Base-by-base conservation (phyloP, 1,140 invertebrate species). In the Drosophila truncata region DNA sequence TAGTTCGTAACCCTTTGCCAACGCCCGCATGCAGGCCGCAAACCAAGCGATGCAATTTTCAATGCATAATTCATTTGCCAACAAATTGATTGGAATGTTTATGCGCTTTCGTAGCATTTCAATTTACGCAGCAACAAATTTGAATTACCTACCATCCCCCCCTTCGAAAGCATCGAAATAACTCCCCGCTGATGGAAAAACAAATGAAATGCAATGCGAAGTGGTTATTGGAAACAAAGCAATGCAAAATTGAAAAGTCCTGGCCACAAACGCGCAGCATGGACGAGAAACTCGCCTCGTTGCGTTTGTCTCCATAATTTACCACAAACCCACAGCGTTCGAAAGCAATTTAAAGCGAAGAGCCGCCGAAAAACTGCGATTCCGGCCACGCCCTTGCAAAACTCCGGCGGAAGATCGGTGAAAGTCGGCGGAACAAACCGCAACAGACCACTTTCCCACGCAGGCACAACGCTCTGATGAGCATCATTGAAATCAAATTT, bases 41-140 rank as follows among this genome's bases (percentile, higher is more conserved):
- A 67, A 67, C 57, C 49, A 46, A 71, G 65, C 49, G 64, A 72
- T 77, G 61, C 63, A 80, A 72, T 72, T 71, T 71, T 35, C 72
- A 77, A 80, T 84, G 70, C 82, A 84, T 84, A 84, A 85, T 81
- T 85, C 78, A 81, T 81, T 85, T 78, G 66, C 44, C 66, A 78
- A 74, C 78, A 78, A 85, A 78, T 78, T 85, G 77, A 78, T 84
- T 78, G 82, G 77, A 80, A 84, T 84, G 77, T 62, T 77, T 80
- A 80, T 84, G 57, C 60, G 78, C 60, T 73, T 80, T 77, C 63
- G 61, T 52, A 65, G 80, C 78, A 63, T 81, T 84, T 84, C 72
- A 71, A 84, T 83, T 71, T 80, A 66, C 81, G 77, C 80, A 76
- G 62, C 72, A 84, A 84, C 81, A 72, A 84, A 84, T 84, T 84